Evolutionary conservation across 2,888 invertebrate genomes (phyloP), one percentile per base, ranked within the genome.

Genomic region (Hipparchia sbordonii): DNA sequence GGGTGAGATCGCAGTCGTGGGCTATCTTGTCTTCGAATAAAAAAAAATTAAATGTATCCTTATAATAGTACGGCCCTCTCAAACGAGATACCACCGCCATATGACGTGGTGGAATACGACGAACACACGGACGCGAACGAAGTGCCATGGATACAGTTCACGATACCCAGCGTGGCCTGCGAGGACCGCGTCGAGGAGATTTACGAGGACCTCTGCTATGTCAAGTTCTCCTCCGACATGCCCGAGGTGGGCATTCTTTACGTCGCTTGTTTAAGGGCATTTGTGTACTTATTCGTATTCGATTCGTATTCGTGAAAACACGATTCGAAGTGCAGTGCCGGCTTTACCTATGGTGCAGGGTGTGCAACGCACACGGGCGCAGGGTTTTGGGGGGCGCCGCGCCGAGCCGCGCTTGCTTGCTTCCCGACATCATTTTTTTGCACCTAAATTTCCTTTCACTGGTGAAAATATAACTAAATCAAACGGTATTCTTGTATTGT

Each of bases 201-300:
- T 84, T 98, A 98, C 89, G 97, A 97, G 91, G 97, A 97, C 90
- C 95, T 98, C 81, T 97, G 97, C 95, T 97, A 97, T 90, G 97
- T 97, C 86, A 97, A 97, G 86, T 96, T 97, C 91, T 95, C 96
- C 79, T 95, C 96, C 81, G 90, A 95, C 79, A 91, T 94, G 87
- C 95, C 96, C 79, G 96, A 96, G 96, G 96, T 96, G 89, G 85
- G 84, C 79, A 70, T 67, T 51, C n/a, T 68, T 70, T 56, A 23
- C 33, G 46, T 33, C 13, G 51, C 9, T 67, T 67, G 51, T 12
- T 60, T 23, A 23, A 23, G 23, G 23, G 23, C 23, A 23, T 23
- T 23, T 23, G 23, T 23, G 23, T 23, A 23, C 23, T 23, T 23
- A 23, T 23, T 23, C 23, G 23, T 23, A 23, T 23, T 23, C 23